These are phyloP conservation scores for Trogon melanurus DNA, from an alignment of 2,113 vertebrate genomes.

Conservation along the genomic window DNA sequence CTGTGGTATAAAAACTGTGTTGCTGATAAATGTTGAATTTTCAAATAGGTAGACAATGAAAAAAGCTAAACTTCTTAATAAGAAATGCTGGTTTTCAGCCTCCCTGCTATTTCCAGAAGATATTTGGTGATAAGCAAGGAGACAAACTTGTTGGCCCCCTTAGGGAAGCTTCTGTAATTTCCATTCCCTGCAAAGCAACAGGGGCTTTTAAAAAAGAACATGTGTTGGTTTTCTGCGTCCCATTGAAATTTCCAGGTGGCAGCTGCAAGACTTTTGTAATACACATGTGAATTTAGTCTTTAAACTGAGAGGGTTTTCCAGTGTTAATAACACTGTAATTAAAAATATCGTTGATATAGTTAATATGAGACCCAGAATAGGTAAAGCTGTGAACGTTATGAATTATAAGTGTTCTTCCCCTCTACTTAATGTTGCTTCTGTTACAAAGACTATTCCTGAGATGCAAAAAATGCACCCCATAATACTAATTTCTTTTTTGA, in stretches of 20 bases:
- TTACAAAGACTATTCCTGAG: not conserved
- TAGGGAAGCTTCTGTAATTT: not conserved
- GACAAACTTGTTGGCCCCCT: not conserved
- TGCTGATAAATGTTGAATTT: slow-evolving; percentile 17
- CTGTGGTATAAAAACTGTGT: not conserved
- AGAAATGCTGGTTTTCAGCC: not conserved
- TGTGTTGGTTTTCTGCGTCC: not conserved
- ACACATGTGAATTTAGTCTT: not conserved
- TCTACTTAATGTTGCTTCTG: not conserved
- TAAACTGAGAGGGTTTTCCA: not conserved
- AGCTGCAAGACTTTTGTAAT: not conserved
- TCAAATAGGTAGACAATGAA: not conserved
- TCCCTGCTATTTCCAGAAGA: not conserved
- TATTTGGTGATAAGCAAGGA: not conserved
- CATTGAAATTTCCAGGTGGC: not conserved
- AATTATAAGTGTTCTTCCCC: not conserved
- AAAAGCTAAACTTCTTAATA: not conserved
- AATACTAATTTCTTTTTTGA: not conserved
- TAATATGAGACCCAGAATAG: not conserved
- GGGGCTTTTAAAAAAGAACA: not conserved
- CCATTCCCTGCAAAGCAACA: not conserved
- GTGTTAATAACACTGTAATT: not conserved
- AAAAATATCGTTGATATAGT: not conserved
- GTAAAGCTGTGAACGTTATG: not conserved
- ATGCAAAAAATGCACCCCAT: not conserved